Evolutionary conservation across 2,797 vertebrate genomes (phyloP).

Genomic region (Crotalus adamanteus): DNA sequence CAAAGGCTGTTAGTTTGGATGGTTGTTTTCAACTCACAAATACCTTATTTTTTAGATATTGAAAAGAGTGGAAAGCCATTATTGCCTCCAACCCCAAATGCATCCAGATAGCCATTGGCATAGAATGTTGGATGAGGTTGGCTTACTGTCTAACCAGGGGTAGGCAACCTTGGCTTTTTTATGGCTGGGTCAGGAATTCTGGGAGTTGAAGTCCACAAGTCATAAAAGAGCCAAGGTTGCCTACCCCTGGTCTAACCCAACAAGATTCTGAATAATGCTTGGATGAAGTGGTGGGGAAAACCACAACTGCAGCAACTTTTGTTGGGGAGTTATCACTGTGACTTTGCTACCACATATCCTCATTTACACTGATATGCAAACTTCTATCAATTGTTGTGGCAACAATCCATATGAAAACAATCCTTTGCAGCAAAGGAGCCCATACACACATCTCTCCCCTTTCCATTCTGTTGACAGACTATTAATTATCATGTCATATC

Average conservation of each 20-base stretch:
- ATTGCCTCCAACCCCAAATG: background rate
- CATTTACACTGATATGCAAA: background rate
- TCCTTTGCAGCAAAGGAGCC: background rate
- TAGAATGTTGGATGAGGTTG: background rate
- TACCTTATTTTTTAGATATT: background rate
- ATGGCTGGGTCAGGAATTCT: background rate
- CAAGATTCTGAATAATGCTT: background rate
- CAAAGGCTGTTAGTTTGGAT: background rate
- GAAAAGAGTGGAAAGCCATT: background rate
- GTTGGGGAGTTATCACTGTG: background rate
- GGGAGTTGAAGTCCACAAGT: no score
- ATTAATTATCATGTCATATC: background rate
- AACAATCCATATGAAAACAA: background rate
- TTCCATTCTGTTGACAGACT: background rate
- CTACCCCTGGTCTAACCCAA: background rate
- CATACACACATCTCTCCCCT: background rate
- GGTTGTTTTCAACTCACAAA: background rate
- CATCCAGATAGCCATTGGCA: background rate
- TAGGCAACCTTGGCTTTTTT: no score
- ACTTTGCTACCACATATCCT: background rate
- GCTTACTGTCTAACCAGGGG: background rate
- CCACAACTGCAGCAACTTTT: background rate
- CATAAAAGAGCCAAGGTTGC: no score
- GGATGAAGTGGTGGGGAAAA: background rate
- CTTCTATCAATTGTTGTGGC: background rate